Evolutionary conservation across 2,113 vertebrate genomes (phyloP), one percentile per base, ranked within the genome.

Genomic region (Bufo bufo): DNA sequence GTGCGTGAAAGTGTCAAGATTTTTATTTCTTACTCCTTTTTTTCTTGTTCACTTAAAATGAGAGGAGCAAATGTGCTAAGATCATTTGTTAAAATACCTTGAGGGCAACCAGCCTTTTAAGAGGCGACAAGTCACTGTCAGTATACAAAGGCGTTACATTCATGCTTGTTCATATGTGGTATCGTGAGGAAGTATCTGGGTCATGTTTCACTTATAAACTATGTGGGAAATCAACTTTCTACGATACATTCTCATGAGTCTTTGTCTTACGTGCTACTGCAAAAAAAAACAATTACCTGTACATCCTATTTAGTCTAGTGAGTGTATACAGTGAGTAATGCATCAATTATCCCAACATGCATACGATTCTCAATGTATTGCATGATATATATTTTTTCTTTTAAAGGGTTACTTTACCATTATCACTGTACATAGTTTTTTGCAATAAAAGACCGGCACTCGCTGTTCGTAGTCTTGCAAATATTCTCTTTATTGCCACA

Each of bases 221-320:
- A 80, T 80, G 77, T 81, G 56, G 58, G 79, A 81, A 63, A 81
- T 61, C 13, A 56, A 58, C 33, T 47, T 69, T 43, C 61, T 11
- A 47, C 6, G 10, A 65, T 17, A 63, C 8, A 58, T 79, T 54
- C 77, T 6, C 11, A n/a, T 80, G 77, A 80, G 77, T 80, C n/a
- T 59, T 17, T 43, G 33, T 23, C 19, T 43, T 59, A 80, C 23
- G 50, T 45, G 33, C n/a, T 43, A 54, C 59, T 12, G n/a, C 7
- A 59, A 56, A 80, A 33, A 33, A 33, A 56, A 80, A 1, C 78
- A 33, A 79, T 12, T 80, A 43, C 23, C 54, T 43, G 52, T 59
- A 13, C 59, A 65, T 49, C 45, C 19, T 65, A 65, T 49, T 7
- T 9, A 82, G 11, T 20, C 20, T 49, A 59, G 23, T 61, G 33